Evolutionary conservation across 1,140 invertebrate genomes (phyloP), one percentile per base, ranked within the genome.

Genomic region (Sarcophaga bullata): DNA sequence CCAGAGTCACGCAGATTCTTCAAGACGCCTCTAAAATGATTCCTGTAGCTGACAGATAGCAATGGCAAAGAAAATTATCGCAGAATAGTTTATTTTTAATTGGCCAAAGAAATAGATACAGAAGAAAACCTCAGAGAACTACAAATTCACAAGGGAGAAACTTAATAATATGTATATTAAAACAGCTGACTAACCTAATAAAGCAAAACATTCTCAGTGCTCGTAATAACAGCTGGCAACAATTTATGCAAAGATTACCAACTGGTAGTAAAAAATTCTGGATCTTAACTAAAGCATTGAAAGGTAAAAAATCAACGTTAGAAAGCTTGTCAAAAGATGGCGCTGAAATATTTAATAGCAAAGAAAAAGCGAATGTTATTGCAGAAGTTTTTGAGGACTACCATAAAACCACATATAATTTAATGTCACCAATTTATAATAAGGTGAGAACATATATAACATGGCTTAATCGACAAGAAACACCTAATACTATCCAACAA

Each of bases 81-180:
- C 9, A 13, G 15, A n/a, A 8, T 1, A 47, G 6, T 47, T 6
- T 75, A 7, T 76, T n/a, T 49, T n/a, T 76, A 3, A 76, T 76
- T 76, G 73, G 73, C 4, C 73, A 76, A 76, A 47, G 73, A 76
- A 76, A 76, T 8, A 76, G 73, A 49, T 48, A 48, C 15, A 47
- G 11, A 15, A 10, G 73, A 48, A 76, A 48, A 76, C 15, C 15
- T 7, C 73, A 76, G 15, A 48, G 73, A 76, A 19, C 9, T 52
- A 6, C 48, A 11, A 48, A 17, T 8, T n/a, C 13, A 6, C 13
- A 13, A 68, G n/a, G 19, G 9, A 68, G 58, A 68, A 19, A 17
- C 6, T 68, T 19, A 17, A 19, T 68, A 68, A 19, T 19, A 19
- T 68, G n/a, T 68, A 7, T 68, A n/a, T 7, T 68, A 68, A 68